Evolutionary conservation across 64 coral and sea anemone species (phyloP).

Genomic region (Porites lutea): DNA sequence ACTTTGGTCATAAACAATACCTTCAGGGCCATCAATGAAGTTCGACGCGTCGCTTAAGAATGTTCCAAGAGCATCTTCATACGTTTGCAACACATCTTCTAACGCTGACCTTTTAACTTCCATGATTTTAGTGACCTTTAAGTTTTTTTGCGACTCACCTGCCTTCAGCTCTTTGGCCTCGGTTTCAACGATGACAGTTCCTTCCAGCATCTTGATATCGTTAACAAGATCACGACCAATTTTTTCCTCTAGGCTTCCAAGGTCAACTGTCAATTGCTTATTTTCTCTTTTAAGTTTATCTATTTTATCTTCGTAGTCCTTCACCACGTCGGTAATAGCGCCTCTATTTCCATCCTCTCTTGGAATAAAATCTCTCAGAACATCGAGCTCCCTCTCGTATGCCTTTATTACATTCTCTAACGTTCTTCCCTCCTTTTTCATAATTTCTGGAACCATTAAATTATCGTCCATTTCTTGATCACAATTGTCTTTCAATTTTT

Average conservation of each 20-base stretch:
- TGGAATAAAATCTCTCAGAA: not conserved
- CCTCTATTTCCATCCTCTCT: slow-evolving; percentile 13
- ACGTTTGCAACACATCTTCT: slow-evolving; percentile 57
- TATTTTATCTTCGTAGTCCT: slow-evolving; percentile 58
- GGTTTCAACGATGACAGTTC: not conserved
- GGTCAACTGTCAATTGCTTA: slow-evolving; percentile 5
- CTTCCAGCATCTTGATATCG: slow-evolving; percentile 13
- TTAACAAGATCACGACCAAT: slow-evolving; percentile 22
- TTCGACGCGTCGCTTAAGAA: slow-evolving; percentile 16
- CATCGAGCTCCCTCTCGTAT: slow-evolving; percentile 31
- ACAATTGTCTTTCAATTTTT: not conserved
- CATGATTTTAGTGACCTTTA: slow-evolving; percentile 53
- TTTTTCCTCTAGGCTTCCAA: not conserved
- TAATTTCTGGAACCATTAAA: not conserved
- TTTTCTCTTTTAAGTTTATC: slow-evolving; percentile 54
- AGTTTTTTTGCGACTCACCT: not conserved
- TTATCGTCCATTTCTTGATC: not conserved
- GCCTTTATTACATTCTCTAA: slow-evolving; percentile 21
- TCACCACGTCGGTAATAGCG: slow-evolving; percentile 15
- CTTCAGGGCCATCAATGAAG: not conserved
- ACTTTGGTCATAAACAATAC: not conserved
- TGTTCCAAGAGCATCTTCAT: slow-evolving; percentile 48
- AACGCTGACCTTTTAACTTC: slow-evolving; percentile 26
- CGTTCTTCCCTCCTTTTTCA: slow-evolving; percentile 9
- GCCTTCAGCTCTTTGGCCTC: not conserved